Conservation (phyloP, 2,888 invertebrate genomes). For the Selenia dentaria region DNA sequence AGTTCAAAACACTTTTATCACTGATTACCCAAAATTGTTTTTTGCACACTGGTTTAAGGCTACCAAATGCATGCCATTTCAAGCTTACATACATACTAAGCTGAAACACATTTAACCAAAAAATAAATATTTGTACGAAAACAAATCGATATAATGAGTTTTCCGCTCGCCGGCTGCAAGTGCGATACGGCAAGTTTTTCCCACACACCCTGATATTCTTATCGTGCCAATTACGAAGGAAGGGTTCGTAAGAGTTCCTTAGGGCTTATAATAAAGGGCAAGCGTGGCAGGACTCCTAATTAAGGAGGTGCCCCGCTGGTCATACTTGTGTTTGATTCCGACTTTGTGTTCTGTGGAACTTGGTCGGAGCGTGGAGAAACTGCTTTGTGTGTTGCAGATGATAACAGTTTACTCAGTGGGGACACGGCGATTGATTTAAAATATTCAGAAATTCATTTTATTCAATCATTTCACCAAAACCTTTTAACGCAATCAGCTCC, state of each 20-base stretch:
- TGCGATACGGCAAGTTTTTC: conserved; percentile 57
- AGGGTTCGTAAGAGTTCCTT: conserved; percentile 64
- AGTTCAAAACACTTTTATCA: too few relatives aligned
- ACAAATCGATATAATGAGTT: conserved; percentile 22
- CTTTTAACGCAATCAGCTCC: too few relatives aligned
- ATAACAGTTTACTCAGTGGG: too few relatives aligned
- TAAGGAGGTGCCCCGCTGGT: conserved; percentile 71
- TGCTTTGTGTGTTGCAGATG: background rate
- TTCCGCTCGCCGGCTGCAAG: conserved; percentile 49
- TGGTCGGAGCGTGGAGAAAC: background rate
- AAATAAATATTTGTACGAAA: too few relatives aligned
- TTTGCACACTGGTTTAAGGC: too few relatives aligned
- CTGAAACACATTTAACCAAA: too few relatives aligned
- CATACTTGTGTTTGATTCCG: conserved; percentile 30
- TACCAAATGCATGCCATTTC: too few relatives aligned
- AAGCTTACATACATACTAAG: too few relatives aligned
- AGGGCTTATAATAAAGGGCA: conserved; percentile 66
- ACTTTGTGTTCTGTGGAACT: conserved; percentile 26
- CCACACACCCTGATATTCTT: conserved; percentile 77
- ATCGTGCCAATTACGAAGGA: conserved; percentile 77
- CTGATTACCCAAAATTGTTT: too few relatives aligned
- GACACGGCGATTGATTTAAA: too few relatives aligned
- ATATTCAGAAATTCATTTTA: too few relatives aligned
- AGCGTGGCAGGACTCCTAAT: conserved; percentile 80
- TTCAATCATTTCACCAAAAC: too few relatives aligned